These are phyloP conservation scores for Pyrgilauda ruficollis DNA, from an alignment of 2,113 vertebrate genomes.

Conservation along the genomic window DNA sequence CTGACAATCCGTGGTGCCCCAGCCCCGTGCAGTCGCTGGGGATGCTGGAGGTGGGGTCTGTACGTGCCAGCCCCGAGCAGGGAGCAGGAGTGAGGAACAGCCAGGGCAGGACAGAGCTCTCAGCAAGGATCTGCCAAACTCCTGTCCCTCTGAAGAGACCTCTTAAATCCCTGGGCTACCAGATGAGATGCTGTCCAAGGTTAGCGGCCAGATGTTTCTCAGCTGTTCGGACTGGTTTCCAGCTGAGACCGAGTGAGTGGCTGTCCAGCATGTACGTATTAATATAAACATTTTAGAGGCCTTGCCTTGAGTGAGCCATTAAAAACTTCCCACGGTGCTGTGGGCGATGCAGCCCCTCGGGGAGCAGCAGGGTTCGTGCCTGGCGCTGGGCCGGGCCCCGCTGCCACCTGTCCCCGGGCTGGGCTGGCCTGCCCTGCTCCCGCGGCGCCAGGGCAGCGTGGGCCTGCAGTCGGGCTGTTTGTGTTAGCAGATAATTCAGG, in stretches of 20 bases:
- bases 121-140: conserved; percentile 33
- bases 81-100: background rate
- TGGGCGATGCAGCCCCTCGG: conserved; percentile 22
- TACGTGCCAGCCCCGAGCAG: background rate
- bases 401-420: conserved; percentile 60
- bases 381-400: conserved; percentile 8
- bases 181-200: conserved; percentile 68
- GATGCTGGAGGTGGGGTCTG: accelerated
- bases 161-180: conserved; percentile 66
- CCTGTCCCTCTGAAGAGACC: conserved; percentile 30
- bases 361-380: conserved; percentile 24
- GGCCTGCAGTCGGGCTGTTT: conserved; percentile 76
- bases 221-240: conserved; percentile 66
- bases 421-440: background rate
- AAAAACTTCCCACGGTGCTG: conserved; percentile 72
- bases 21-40: background rate
- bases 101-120: background rate
- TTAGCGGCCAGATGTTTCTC: conserved; percentile 74
- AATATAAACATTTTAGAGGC: conserved; percentile 62
- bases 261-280: conserved; percentile 52
- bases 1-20: background rate
- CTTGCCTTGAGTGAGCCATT: conserved; percentile 61
- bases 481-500: conserved; percentile 79
- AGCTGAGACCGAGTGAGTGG: conserved; percentile 62
- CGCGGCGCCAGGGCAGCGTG: conserved; percentile 65